Base-by-base conservation (phyloP, 2,888 invertebrate genomes). In the Diploptera punctata region DNA sequence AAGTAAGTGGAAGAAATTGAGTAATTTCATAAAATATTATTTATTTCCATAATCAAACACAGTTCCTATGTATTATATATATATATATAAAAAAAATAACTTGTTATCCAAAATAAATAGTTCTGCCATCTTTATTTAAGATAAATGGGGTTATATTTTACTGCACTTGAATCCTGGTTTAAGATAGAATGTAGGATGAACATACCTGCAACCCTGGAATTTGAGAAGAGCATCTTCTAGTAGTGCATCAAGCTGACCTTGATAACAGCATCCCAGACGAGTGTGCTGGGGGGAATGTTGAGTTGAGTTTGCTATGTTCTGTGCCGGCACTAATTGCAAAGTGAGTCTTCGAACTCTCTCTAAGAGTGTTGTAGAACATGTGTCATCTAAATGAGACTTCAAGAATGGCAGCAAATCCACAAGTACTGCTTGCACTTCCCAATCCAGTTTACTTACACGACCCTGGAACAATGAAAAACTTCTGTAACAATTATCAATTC, bases 391-490 rank as follows among this genome's bases (percentile, higher is more conserved):
- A 79, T 87, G 87, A 43, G 84, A 79, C 43, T 87, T 80, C 73
- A 89, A 80, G 79, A 88, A 87, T 68, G 86, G 80, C 61, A 87
- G 82, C 49, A 88, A 83, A 78, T 85, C 86, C 76, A 85, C 85
- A 76, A 87, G 84, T 33, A 86, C 81, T 44, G 67, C 65, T n/a
- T 73, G 69, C 9, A 49, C 60, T 18, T 67, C 54, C 69, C 73
- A 73, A 13, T 73, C 73, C 24, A 70, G 16, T n/a, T 70, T 70
- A 33, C 33, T 52, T 49, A 31, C 47, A 3, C 62, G 49, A n/a
- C 65, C 44, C 69, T 70, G 13, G 2, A 21, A 60, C 2, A 60
- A 33, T 7, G 7, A 33, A 10, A 33, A 33, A 33, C 33, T 10
- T 7, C 33, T 10, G n/a, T n/a, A n/a, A n/a, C n/a, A n/a, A n/a